Evolutionary conservation across 2,797 vertebrate genomes (phyloP).

Genomic region (Siniperca obscura): DNA sequence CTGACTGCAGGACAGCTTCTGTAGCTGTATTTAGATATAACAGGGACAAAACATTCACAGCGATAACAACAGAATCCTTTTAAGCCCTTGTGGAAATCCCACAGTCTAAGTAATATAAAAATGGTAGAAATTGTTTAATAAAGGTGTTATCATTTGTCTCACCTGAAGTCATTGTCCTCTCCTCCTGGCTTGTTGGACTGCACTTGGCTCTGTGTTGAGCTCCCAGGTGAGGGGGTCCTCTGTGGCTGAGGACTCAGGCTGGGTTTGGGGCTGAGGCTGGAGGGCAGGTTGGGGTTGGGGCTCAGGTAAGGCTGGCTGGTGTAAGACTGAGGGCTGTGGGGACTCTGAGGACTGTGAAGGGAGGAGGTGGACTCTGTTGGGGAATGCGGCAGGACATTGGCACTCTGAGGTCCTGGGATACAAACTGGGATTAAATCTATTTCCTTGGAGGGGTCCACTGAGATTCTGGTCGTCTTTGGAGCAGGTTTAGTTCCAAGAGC

Average conservation of each 20-base stretch:
- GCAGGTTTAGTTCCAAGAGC: constrained; percentile 75
- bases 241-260: constrained; percentile 64
- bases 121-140: not conserved
- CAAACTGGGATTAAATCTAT: constrained; percentile 71
- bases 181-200: constrained; percentile 61
- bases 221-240: constrained; percentile 56
- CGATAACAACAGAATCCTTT: not conserved
- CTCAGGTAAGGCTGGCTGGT: constrained; percentile 63
- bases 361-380: constrained; percentile 76
- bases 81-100: not conserved
- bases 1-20: constrained; percentile 35
- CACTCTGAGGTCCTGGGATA: constrained; percentile 70
- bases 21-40: constrained; percentile 37
- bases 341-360: constrained; percentile 68
- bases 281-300: constrained; percentile 46
- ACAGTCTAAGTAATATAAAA: not conserved
- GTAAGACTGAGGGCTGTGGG: constrained; percentile 68
- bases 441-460: constrained; percentile 65
- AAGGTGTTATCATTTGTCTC: constrained; percentile 37
- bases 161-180: constrained; percentile 85
- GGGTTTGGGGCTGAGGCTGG: constrained; percentile 59
- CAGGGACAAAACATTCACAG: not conserved
- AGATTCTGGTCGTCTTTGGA: constrained; percentile 60
- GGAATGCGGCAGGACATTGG: constrained; percentile 70
- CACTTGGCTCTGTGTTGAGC: constrained; percentile 48